phyloP scores from a whole-genome alignment of 92 coral and sea anemone genomes.

The Palythoa heliodiscus region DNA sequence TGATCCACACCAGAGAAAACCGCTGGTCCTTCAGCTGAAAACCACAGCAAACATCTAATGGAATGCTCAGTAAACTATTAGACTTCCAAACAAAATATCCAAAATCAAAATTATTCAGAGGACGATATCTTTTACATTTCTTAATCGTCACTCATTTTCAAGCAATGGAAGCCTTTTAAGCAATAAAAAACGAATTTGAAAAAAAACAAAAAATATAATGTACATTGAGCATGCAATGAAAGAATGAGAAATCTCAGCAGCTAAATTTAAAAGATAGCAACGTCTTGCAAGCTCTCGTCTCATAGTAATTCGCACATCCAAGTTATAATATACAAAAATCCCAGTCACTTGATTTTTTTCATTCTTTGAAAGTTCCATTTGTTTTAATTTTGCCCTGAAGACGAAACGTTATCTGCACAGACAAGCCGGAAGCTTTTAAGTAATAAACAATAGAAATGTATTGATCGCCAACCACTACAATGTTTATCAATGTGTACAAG shows the following conservation, averaged over 20 bases:
- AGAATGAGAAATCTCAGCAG: background rate
- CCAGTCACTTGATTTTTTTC: background rate
- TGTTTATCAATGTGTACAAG: slow-evolving; percentile 12
- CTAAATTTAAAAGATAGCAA: background rate
- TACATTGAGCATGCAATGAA: background rate
- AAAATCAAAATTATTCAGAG: background rate
- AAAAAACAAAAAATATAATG: background rate
- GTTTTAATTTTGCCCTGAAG: background rate
- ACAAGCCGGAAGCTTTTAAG: slow-evolving; percentile 17
- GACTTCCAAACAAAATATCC: background rate
- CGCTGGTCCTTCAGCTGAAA: background rate
- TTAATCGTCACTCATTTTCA: no score
- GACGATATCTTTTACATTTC: no score
- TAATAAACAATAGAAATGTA: slow-evolving; percentile 18
- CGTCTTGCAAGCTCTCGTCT: no score
- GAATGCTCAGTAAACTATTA: background rate
- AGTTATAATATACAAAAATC: background rate
- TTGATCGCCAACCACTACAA: background rate
- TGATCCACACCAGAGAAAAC: background rate
- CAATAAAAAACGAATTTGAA: background rate
- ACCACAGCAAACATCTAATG: background rate
- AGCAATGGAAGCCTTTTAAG: background rate
- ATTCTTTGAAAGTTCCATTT: background rate
- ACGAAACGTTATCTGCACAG: slow-evolving; percentile 3
- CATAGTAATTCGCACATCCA: background rate